Evolutionary conservation across 2,888 invertebrate genomes (phyloP), one percentile per base, ranked within the genome.

Genomic region (Pyrocoelia pectoralis): DNA sequence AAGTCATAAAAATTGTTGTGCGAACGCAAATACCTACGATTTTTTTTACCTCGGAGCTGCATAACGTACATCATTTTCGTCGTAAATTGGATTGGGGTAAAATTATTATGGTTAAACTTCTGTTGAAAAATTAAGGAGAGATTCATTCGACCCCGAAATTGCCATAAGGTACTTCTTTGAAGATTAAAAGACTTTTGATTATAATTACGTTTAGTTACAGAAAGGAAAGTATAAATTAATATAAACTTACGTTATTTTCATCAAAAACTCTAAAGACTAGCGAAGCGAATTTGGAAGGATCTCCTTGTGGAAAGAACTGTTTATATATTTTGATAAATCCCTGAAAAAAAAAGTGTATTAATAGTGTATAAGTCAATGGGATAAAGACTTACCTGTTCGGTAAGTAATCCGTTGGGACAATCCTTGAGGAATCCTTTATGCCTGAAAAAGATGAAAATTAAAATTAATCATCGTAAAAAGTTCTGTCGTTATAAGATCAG

Each of bases 271-370:
- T 92, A 87, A 98, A 98, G 66, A 98, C 98, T 78, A 98, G 88
- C 56, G 95, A 94, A 52, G 98, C 98, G 81, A 98, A 99, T 85
- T 98, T 98, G 79, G 96, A 95, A 43, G 98, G 98, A 84, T 99
- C 98, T 72, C 98, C 98, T 88, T 98, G 95, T 56, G 98, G 98
- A 83, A 99, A 98, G 86, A 99, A 98, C 84, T 98, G 98, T 84
- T 97, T 97, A 87, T 99, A 98, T 83, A 98, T 99, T 87, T 94
- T 97, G 82, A 97, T 97, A 87, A 99, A 98, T 76, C 98, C 98
- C 97, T 97, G 84, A 52, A 81, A 80, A 74, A 74, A 73, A 83
- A 48, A 17, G 29, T 24, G 24, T 24, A 24, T 24, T 24, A 17
- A 17, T 56, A 19, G 18, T 14, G 24, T 17, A 24, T 6, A n/a